Percentiles rank a stretch among this genome's conserved stretches.
These are phyloP conservation scores for Camelus dromedarius DNA, from an alignment of 2,113 vertebrate species.

Conservation along the genomic window DNA sequence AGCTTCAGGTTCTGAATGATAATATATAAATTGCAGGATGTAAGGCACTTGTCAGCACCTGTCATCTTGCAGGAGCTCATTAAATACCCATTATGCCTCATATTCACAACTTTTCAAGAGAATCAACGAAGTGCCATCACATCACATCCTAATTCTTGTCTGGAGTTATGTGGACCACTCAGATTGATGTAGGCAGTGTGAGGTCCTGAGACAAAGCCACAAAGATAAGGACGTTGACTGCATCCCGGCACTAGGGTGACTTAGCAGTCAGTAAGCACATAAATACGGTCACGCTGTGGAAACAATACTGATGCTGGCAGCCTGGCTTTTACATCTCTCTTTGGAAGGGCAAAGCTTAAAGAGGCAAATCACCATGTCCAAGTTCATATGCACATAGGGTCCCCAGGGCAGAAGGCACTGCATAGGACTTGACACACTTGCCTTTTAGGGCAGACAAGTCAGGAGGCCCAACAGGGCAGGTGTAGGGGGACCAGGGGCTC, in stretches of 20 bases:
- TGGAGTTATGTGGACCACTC: not conserved
- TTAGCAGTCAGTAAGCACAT: not conserved
- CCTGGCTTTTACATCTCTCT: conserved; percentile 4
- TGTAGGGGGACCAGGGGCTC: not conserved
- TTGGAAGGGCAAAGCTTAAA: not conserved
- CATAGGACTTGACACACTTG: not conserved
- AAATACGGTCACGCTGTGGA: accelerated
- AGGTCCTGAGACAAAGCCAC: conserved; percentile 33
- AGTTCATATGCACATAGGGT: not conserved
- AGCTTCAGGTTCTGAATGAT: not conserved
- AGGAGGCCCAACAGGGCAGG: not conserved
- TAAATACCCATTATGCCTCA: not conserved
- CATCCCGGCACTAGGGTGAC: conserved; percentile 15
- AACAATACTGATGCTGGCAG: not conserved
- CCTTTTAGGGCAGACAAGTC: not conserved
- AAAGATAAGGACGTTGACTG: not conserved
- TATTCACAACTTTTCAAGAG: not conserved
- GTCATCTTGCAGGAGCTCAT: not conserved
- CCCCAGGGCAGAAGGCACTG: not conserved
- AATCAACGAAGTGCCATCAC: not conserved
- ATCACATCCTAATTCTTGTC: not conserved
- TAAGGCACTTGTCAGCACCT: not conserved
- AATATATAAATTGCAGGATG: not conserved
- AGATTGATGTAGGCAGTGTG: not conserved
- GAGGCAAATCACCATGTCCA: conserved; percentile 15